Evolutionary conservation across 1,140 invertebrate species (phyloP), one percentile per base, ranked within the genome.

Genomic region (Telenomus remus): DNA sequence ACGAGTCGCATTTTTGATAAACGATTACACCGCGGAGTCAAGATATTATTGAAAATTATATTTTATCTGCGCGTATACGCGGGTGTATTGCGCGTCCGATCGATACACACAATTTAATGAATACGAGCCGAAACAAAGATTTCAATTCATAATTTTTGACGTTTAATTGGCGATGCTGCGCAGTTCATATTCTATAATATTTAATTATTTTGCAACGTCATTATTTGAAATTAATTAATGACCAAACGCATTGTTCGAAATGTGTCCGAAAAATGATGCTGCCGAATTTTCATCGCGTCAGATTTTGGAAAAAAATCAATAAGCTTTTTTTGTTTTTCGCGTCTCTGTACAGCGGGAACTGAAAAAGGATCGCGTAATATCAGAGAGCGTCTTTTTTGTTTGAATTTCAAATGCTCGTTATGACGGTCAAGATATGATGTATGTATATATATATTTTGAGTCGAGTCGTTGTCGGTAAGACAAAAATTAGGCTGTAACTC

Each of bases 61-160:
- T 42, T 15, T 59, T 27, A 27, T 27, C 19, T 46, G 63, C 14
- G 57, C n/a, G 27, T 34, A 39, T 64, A 53, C 47, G 46, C 56
- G 48, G 9, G 34, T 14, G 50, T 35, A 27, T 9, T 34, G 16
- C 13, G 16, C 53, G 59, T 42, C 48, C 14, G 50, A 60, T 46
- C 59, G 37, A 55, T 69, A 64, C 54, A 65, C 54, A 49, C 39
- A 59, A 64, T 75, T 56, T 63, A 74, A 74, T 63, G 57, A 74
- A 68, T 51, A 63, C 19, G 19, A 68, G 54, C 33, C 39, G 66
- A 60, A 14, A 13, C 59, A 43, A 42, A 54, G 54, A 59, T 60
- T 49, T 55, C 53, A 60, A 73, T 35, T 73, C 43, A 65, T 65
- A 60, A 73, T 73, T 65, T 73, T 66, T 66, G 61, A 61, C 56